Conservation (phyloP, 1,140 invertebrate genomes). For the Linepithema humile region DNA sequence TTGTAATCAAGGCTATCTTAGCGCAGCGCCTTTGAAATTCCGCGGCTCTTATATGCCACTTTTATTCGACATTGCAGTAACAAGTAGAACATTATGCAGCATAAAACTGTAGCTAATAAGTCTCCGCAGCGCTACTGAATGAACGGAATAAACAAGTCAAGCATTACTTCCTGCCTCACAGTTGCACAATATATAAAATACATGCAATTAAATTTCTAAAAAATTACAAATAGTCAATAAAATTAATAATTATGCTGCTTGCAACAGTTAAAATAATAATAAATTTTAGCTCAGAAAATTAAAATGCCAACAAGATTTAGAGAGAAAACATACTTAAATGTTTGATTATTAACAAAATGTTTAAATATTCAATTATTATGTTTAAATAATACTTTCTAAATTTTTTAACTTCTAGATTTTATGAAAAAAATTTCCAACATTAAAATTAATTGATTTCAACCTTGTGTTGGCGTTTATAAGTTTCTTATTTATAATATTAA, state of each 20-base stretch:
- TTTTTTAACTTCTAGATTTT: not conserved
- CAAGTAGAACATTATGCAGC: conserved; percentile 7
- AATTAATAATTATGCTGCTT: not conserved
- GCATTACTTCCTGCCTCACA: not conserved
- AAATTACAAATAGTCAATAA: not conserved
- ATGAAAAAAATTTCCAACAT: not conserved
- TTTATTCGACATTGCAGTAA: conserved; percentile 11
- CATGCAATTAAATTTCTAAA: not conserved
- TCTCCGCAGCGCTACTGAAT: conserved; percentile 31
- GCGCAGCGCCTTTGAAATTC: not conserved
- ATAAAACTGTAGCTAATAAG: conserved; percentile 28
- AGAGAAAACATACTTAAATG: no score
- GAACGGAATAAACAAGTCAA: conserved; percentile 32
- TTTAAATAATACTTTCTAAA: not conserved
- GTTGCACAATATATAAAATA: not conserved
- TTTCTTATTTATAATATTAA: not conserved
- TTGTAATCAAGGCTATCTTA: conserved; percentile 15
- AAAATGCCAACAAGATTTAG: no score
- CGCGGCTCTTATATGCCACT: not conserved
- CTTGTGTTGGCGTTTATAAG: no score
- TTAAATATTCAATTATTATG: no score
- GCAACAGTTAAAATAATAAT: no score
- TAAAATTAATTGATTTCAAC: no score
- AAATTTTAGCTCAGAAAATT: not conserved
- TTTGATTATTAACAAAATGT: no score